A percentile compares a stretch with the other conserved stretches of the same genome.
Evolutionary conservation across 2,113 vertebrate genomes (phyloP).

Genomic region (Mesocricetus auratus): DNA sequence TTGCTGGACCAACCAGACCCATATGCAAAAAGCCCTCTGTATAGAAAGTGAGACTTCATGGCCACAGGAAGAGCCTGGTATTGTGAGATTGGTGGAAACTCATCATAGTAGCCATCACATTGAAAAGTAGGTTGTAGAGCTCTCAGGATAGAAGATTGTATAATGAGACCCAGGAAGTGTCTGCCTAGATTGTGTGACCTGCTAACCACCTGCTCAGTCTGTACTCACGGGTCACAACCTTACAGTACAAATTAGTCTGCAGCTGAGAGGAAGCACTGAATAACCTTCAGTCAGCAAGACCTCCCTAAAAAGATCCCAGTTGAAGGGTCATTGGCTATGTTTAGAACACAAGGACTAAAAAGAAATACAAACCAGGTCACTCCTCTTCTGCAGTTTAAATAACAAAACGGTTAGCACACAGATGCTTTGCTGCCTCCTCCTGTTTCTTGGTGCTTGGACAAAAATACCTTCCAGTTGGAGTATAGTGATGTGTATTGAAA

Average conservation of each 20-base stretch:
- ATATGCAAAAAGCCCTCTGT: not conserved
- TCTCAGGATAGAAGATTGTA: not conserved
- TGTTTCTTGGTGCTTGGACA: not conserved
- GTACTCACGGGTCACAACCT: not conserved
- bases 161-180: not conserved
- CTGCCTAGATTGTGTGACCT: not conserved
- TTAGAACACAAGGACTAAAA: conserved; percentile 43
- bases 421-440: conserved; percentile 13
- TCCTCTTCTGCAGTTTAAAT: not conserved
- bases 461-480: conserved; percentile 17
- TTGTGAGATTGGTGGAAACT: not conserved
- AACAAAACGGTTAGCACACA: conserved; percentile 19
- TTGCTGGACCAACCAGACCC: not conserved
- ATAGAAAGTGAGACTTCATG: not conserved
- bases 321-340: not conserved
- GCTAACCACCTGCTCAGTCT: conserved; percentile 27
- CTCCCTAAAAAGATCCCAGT: conserved; percentile 41
- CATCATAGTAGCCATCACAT: not conserved
- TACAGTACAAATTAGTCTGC: conserved; percentile 5
- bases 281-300: not conserved
- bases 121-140: conserved; percentile 34
- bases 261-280: not conserved
- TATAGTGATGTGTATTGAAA: not conserved
- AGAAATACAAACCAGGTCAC: conserved; percentile 16
- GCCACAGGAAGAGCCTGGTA: not conserved